Conservation (phyloP, 2,888 invertebrate species). For the Acrocyrtus sp. region DNA sequence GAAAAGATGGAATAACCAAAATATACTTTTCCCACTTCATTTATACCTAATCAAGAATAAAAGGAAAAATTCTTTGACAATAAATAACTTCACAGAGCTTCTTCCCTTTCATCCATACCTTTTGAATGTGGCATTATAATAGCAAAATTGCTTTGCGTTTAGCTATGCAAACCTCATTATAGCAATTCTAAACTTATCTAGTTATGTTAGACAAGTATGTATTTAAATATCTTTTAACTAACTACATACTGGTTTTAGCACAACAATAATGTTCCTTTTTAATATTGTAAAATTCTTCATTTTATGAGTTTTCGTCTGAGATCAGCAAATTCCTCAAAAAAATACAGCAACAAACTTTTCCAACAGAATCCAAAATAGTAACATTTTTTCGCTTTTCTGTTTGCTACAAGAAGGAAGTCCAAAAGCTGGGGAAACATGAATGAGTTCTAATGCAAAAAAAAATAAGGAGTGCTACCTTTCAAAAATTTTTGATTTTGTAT, state of each 20-base stretch:
- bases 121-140: neutral
- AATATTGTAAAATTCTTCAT: slow-evolving; percentile 4
- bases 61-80: neutral
- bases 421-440: neutral
- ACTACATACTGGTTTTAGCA: slow-evolving; percentile 19
- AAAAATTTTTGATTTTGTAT: neutral
- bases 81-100: neutral
- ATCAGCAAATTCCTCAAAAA: slow-evolving; percentile 12
- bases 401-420: no score
- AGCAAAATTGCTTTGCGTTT: neutral
- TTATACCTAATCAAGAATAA: neutral
- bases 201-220: neutral
- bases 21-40: neutral
- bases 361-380: neutral
- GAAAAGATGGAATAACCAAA: neutral
- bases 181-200: no score
- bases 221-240: neutral
- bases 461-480: neutral
- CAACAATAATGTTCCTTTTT: slow-evolving; percentile 17
- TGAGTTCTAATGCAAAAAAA: neutral
- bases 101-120: neutral
- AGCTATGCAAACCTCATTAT: neutral
- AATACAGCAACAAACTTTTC: neutral
- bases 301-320: slow-evolving; percentile 13
- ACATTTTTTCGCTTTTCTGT: no score